phyloP scores from a whole-genome alignment of 2,797 vertebrate species.

The Esox masquinongy region DNA sequence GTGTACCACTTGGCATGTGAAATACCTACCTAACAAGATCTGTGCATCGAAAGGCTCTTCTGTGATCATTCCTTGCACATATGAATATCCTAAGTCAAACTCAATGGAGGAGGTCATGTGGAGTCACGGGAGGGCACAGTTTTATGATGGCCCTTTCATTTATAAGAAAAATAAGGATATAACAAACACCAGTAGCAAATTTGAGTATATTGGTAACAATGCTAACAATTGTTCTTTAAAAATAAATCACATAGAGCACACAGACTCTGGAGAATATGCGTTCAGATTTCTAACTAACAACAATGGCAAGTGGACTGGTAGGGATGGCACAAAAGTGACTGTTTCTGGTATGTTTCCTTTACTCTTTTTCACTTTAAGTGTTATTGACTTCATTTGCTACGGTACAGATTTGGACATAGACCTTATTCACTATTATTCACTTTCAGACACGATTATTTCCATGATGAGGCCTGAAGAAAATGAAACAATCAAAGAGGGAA shows the following conservation, averaged over 20 bases:
- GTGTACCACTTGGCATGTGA: conserved; percentile 16
- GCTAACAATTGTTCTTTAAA: conserved; percentile 29
- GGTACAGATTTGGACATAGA: neutral
- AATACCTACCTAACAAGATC: conserved; percentile 6
- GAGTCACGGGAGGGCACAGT: neutral
- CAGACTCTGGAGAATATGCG: conserved; percentile 17
- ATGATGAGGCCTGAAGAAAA: neutral
- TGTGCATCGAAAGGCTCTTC: conserved; percentile 32
- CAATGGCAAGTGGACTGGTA: neutral
- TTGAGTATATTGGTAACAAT: conserved; percentile 37
- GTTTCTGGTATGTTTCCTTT: conserved; percentile 66
- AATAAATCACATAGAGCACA: conserved; percentile 21
- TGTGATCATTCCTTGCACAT: conserved; percentile 28
- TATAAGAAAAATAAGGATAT: neutral
- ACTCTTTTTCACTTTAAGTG: conserved; percentile 47
- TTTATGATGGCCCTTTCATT: conserved; percentile 4
- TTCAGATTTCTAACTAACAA: conserved; percentile 15
- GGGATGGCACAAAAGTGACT: conserved; percentile 52
- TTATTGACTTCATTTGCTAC: neutral
- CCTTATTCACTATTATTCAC: neutral
- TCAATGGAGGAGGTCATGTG: conserved; percentile 9
- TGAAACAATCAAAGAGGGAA: conserved; percentile 24
- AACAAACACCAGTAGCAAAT: neutral
- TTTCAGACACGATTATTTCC: conserved; percentile 27
- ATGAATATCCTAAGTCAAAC: conserved; percentile 6